Evolutionary conservation across 2,888 invertebrate species (phyloP), one percentile per base, ranked within the genome.

Genomic region (Ceratothoa steindachneri): DNA sequence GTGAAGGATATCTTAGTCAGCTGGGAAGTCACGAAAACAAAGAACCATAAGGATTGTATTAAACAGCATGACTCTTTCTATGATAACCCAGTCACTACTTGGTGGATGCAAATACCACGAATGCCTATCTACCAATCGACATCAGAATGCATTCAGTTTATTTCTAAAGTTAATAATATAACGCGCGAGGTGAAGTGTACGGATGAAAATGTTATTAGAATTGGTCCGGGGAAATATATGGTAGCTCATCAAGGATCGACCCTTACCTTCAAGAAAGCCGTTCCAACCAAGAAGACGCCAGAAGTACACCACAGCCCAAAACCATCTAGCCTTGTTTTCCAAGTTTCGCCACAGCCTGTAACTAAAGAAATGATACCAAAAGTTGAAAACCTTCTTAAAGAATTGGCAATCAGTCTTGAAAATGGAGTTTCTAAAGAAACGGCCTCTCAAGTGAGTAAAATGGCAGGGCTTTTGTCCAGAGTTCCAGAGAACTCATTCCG

Each of bases 101-200:
- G 19, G 60, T 3, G 22, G 5, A 24, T 66, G 27, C 27, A 41
- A 30, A 66, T 53, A 19, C 30, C 51, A 4, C n/a, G n/a, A 22
- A 24, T 65, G 2, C 65, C 71, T n/a, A 27, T 65, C 55, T 24
- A 52, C 2, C 15, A 9, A 27, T 71, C 71, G 4, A 2, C 15
- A 30, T 71, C 71, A 27, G 51, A 71, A 15, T 71, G 71, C 29
- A 51, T 41, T 22, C 71, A 71, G 29, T 29, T 51, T 41, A 66
- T 30, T 30, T 27, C 31, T 19, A n/a, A 22, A 22, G 66, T 29
- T 24, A 1, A 66, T 71, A 15, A 51, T 55, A 7, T 55, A 29
- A 30, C 27, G 12, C 28, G 55, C 55, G 30, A 70, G 19, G 24
- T 70, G 55, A 22, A 5, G 0, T 19, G 70, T 30, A 19, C 22